A percentile compares a stretch with the other conserved stretches of the same genome.
These are phyloP conservation scores for Pagetopsis macropterus DNA, from an alignment of 2,797 vertebrate genomes.

Conservation along the genomic window DNA sequence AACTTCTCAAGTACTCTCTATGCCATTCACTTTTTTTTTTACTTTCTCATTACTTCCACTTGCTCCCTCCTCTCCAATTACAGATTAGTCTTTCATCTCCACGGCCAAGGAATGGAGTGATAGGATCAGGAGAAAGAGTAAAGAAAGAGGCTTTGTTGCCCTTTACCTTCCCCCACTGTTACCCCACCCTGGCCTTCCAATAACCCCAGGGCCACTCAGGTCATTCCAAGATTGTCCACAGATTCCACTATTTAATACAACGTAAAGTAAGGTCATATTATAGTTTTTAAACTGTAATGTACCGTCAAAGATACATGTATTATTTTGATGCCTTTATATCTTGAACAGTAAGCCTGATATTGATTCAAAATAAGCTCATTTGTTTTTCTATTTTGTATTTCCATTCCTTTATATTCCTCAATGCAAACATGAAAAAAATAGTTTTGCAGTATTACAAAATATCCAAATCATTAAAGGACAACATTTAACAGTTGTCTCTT, in stretches of 20 bases:
- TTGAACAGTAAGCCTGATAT: background rate
- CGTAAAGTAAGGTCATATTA: conserved; percentile 13
- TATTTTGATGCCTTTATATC: background rate
- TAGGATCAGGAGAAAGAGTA: conserved; percentile 84
- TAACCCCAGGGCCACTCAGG: conserved; percentile 75
- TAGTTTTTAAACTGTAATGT: background rate
- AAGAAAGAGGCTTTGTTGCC: conserved; percentile 85
- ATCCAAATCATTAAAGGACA: conserved; percentile 39
- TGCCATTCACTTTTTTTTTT: conserved; percentile 56
- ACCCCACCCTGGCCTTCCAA: conserved; percentile 73
- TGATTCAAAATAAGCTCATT: background rate
- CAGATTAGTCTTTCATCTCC: conserved; percentile 84
- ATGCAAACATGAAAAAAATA: background rate
- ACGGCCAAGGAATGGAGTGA: conserved; percentile 82
- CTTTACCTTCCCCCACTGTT: conserved; percentile 62
- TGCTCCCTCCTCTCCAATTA: conserved; percentile 82
- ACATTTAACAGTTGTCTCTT: conserved; percentile 42
- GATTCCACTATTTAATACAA: conserved; percentile 37
- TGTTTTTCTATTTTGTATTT: background rate
- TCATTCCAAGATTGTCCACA: conserved; percentile 59
- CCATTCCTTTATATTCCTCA: background rate
- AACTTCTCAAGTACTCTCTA: conserved; percentile 73
- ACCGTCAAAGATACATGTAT: background rate
- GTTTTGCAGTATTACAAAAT: conserved; percentile 19
- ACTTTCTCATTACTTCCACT: conserved; percentile 82